Evolutionary conservation across 2,113 vertebrate species (phyloP).

Genomic region (Falcunculus frontatus): DNA sequence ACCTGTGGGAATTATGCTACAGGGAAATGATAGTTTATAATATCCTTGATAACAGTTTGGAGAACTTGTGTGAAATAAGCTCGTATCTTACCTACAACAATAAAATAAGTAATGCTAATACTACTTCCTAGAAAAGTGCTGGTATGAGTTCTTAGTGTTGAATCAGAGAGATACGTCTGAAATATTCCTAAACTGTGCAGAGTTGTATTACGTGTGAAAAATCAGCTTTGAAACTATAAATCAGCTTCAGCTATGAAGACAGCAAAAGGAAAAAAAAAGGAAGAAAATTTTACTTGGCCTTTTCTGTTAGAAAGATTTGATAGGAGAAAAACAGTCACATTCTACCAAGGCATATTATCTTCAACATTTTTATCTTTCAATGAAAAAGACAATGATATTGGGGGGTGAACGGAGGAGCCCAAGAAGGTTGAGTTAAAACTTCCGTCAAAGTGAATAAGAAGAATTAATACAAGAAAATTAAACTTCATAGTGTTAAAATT

Average conservation of each 20-base stretch:
- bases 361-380: neutral
- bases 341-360: neutral
- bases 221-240: neutral
- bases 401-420: rapidly evolving
- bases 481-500: neutral
- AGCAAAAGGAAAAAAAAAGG: neutral
- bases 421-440: neutral
- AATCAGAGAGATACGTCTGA: neutral
- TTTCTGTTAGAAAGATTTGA: neutral
- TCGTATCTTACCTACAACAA: neutral
- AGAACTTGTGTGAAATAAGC: neutral
- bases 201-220: neutral
- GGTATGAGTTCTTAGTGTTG: neutral
- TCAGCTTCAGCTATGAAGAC: neutral
- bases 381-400: neutral
- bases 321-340: neutral
- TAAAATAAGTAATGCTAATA: neutral
- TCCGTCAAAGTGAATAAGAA: neutral
- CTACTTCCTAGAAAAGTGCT: neutral
- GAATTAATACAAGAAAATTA: neutral
- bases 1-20: neutral
- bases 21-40: neutral
- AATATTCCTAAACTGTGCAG: neutral
- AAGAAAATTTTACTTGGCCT: neutral
- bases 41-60: neutral